A percentile compares a stretch with the other conserved stretches of the same genome.
These are phyloP conservation scores for Pelusios castaneus DNA, from an alignment of 2,113 vertebrate genomes.

Conservation along the genomic window DNA sequence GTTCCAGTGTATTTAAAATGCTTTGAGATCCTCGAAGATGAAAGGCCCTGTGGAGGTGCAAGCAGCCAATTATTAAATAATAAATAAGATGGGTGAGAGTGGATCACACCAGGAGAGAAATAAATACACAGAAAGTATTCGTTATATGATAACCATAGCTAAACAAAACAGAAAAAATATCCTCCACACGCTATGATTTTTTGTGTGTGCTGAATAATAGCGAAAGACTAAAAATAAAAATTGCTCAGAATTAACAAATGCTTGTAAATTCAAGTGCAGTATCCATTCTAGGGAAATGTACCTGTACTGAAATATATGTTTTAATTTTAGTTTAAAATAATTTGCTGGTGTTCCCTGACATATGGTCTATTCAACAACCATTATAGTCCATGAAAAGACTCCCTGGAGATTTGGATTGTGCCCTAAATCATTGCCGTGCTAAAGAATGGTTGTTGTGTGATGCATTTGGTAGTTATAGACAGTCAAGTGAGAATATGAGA, in stretches of 20 bases:
- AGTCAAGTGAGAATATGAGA: neutral
- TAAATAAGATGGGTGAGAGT: neutral
- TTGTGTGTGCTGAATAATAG: neutral
- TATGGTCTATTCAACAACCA: neutral
- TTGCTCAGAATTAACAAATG: neutral
- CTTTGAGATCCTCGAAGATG: slow-evolving; percentile 6
- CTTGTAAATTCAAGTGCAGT: neutral
- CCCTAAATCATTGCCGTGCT: neutral
- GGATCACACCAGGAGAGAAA: slow-evolving; percentile 11
- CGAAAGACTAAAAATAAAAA: neutral
- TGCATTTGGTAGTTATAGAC: neutral
- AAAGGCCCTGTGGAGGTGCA: neutral
- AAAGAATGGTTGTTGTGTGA: neutral
- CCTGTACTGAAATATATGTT: neutral
- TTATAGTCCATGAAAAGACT: neutral
- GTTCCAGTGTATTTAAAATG: slow-evolving; percentile 34
- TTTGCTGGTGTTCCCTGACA: neutral
- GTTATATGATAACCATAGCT: neutral
- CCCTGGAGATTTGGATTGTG: neutral
- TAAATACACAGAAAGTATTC: neutral
- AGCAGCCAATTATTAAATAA: slow-evolving; percentile 28
- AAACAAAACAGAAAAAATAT: neutral
- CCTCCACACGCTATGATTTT: neutral
- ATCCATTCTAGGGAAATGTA: neutral
- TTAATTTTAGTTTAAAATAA: slow-evolving; percentile 1